Evolutionary conservation across 2,888 invertebrate species (phyloP), one percentile per base, ranked within the genome.

Genomic region (Heteromurus nitidus): DNA sequence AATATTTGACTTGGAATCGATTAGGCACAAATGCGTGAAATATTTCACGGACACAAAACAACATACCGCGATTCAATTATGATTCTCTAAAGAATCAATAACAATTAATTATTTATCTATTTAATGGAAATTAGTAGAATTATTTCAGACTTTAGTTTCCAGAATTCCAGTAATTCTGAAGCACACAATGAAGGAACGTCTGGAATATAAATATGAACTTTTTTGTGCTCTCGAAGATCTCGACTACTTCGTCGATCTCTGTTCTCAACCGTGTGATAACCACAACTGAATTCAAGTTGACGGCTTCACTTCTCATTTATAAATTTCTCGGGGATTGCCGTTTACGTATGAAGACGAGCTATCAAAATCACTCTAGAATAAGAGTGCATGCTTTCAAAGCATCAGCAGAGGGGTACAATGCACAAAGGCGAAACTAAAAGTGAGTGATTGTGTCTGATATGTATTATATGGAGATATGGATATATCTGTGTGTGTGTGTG

Each of bases 261-360:
- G n/a, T 70, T 36, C 69, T 62, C 62, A 53, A 50, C 70, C 64
- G 77, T 20, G 77, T 47, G 31, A 31, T 28, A 77, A 69, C 53
- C 77, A 20, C 77, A 53, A 77, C 77, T 77, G 77, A 44, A 60
- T 47, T 68, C 47, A 60, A 76, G 47, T 76, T 50, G 26, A 13
- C 11, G 47, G 58, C 5, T 36, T 22, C 36, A 30, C 58, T 42
- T n/a, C 47, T 31, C 58, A 76, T 76, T 76, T 76, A 76, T 68
- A n/a, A 75, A 67, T 31, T 53, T 47, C 67, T 58, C 28, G 20
- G 64, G 22, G 18, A 36, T 47, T 47, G 47, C n/a, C 47, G 47
- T 5, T n/a, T 36, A 36, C 13, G 36, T 36, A 36, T 13, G 36
- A 9, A 9, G 5, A 13, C 36, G 7, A 36, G 7, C 13, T 36